These are phyloP conservation scores for Muscicapa comitata DNA, from an alignment of 2,797 vertebrate genomes.

Conservation along the genomic window DNA sequence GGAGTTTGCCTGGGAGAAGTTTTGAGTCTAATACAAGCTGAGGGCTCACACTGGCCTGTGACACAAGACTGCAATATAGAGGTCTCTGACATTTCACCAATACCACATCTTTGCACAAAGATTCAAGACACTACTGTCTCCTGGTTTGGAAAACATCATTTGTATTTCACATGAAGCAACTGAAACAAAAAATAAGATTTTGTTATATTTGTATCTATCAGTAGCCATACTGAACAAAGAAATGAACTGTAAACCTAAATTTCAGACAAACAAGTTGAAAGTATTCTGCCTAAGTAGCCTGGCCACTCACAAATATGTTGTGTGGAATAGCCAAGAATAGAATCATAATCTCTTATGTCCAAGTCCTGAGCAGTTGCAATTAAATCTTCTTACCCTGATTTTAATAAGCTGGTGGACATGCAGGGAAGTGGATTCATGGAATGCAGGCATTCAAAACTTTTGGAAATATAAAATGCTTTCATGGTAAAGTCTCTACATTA, in stretches of 20 bases:
- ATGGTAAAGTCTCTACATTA: neutral
- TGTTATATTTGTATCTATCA: too few relatives aligned
- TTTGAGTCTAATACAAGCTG: constrained; percentile 59
- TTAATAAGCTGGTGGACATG: constrained; percentile 9
- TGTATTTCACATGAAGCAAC: neutral
- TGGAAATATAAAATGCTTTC: neutral
- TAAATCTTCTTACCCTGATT: constrained; percentile 51
- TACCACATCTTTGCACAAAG: neutral
- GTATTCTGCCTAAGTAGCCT: neutral
- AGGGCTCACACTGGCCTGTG: neutral
- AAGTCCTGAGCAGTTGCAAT: constrained; percentile 3
- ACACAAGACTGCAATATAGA: neutral
- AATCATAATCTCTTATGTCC: constrained; percentile 41
- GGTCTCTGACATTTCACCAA: neutral
- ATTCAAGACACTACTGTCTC: neutral
- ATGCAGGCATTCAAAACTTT: neutral
- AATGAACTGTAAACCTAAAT: neutral
- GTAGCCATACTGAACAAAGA: neutral
- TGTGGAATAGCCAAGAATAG: constrained; percentile 23
- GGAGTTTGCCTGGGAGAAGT: constrained; percentile 38
- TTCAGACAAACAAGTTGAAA: neutral
- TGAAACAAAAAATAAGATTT: neutral
- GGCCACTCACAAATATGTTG: neutral
- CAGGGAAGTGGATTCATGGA: neutral
- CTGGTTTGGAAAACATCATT: neutral